Percentiles rank a stretch among this genome's conserved stretches.
These are phyloP conservation scores for Actias luna DNA, from an alignment of 2,888 invertebrate genomes.

Conservation along the genomic window DNA sequence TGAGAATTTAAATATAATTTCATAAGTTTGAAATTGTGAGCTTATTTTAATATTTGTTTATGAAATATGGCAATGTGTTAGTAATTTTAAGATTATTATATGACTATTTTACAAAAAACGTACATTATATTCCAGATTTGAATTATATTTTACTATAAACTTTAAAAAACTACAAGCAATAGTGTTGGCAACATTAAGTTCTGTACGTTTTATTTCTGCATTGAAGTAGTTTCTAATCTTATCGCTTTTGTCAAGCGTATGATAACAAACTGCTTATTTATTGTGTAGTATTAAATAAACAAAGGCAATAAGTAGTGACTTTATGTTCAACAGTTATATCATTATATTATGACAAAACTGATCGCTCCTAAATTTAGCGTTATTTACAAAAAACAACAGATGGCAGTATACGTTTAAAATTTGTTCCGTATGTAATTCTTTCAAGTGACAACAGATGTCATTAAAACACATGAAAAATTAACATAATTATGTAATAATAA, in stretches of 20 bases:
- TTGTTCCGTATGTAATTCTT: background rate
- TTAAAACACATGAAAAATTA: background rate
- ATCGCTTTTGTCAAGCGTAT: background rate
- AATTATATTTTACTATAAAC: background rate
- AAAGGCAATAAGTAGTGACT: background rate
- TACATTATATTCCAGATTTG: background rate
- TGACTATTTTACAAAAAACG: background rate
- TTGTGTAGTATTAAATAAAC: background rate
- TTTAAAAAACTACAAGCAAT: background rate
- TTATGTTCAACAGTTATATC: background rate
- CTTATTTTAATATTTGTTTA: too few relatives aligned
- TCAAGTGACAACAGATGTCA: background rate
- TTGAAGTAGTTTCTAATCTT: background rate
- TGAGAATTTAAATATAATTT: too few relatives aligned
- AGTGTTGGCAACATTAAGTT: background rate
- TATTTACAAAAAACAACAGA: background rate
- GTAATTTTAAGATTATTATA: background rate
- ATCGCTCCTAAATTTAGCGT: background rate
- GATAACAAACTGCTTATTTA: background rate
- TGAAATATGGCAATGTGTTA: too few relatives aligned
- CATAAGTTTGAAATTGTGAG: background rate
- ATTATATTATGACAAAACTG: background rate
- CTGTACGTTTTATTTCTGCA: background rate
- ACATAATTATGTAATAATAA: background rate
- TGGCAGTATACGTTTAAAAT: background rate